These are phyloP conservation scores for Dicrostonyx torquatus DNA, from an alignment of 2,797 vertebrate species.

Conservation along the genomic window DNA sequence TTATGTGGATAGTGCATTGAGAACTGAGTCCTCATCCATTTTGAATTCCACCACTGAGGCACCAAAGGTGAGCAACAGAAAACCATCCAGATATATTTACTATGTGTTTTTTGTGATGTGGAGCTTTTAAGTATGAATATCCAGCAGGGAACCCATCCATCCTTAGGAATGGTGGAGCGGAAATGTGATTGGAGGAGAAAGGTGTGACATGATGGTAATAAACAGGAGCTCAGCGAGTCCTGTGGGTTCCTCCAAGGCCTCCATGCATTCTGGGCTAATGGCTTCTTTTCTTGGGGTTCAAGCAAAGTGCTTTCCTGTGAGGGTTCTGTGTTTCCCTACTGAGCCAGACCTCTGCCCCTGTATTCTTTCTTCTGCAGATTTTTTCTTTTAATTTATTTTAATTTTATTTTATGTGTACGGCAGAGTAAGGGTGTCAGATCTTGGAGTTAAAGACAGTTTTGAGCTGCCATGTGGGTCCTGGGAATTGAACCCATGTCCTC, in stretches of 20 bases:
- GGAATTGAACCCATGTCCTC: neutral
- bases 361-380: neutral
- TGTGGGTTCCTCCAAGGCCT: neutral
- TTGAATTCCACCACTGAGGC: neutral
- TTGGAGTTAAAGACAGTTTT: neutral
- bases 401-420: neutral
- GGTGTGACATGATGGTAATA: neutral
- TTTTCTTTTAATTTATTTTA: neutral
- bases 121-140: neutral
- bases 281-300: neutral
- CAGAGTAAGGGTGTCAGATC: neutral
- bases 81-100: neutral
- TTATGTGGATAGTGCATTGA: neutral
- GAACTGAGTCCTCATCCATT: neutral
- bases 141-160: neutral
- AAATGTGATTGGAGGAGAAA: neutral
- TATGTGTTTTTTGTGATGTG: neutral
- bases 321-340: neutral
- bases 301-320: neutral
- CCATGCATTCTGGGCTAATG: neutral
- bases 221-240: neutral
- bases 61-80: neutral
- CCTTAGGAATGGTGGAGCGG: neutral
- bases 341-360: neutral
- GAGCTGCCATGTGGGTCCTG: neutral